Base-by-base conservation (phyloP, 2,113 vertebrate species). In the Oryzias celebensis region DNA sequence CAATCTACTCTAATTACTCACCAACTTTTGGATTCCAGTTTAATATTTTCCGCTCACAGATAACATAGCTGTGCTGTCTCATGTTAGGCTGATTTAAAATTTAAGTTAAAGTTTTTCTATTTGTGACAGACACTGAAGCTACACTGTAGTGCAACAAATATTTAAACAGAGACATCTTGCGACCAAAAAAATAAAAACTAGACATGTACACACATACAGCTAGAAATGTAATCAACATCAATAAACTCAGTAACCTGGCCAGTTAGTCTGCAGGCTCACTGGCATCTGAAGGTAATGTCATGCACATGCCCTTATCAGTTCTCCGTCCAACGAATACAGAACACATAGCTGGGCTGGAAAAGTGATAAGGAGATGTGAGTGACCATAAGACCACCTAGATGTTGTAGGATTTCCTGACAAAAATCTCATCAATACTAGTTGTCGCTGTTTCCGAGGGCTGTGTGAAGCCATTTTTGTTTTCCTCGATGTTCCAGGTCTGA, bases 251-350 rank as follows among this genome's bases (percentile, higher is more conserved):
- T 46, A 23, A 52, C 36, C 13, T 17, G n/a, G 31, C 60, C 16
- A 51, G 50, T 71, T 20, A 64, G 23, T 41, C 41, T 36, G 45
- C 23, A 56, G 51, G 41, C 51, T 74, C 68, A 74, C 42, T 57
- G 53, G 70, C 73, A 69, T 47, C 52, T 87, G 88, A 53, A 79
- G 96, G 50, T 85, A 57, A 69, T 90, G 93, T 88, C 95, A 90
- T 73, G 58, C 96, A 90, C 96, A 87, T 73, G 95, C 94, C 94
- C 96, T 98, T 98, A 98, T 98, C 96, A 99, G 96, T 96, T 99
- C 96, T 99, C 97, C 96, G 96, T 99, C 97, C 96, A 99, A 93
- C 97, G 91, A 79, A 91, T 90, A 89, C 85, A 87, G 62, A 91
- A 86, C 85, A 83, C 82, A 93, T 93, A 95, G 95, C 94, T 96